A percentile compares a stretch with the other conserved stretches of the same genome.
Evolutionary conservation across 2,113 vertebrate genomes (phyloP).

Genomic region (Xenopus tropicalis): DNA sequence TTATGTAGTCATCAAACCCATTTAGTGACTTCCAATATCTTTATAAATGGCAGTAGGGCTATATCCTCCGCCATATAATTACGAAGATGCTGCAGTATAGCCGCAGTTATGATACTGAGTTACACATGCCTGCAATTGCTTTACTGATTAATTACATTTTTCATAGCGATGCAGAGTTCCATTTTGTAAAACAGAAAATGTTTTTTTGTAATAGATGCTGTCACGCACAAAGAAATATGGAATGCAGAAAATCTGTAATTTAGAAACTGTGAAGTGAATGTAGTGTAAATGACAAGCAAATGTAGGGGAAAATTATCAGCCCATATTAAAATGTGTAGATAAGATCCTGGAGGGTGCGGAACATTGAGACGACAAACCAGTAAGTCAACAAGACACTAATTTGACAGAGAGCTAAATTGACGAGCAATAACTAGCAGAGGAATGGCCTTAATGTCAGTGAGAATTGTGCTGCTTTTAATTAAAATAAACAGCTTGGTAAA

Average conservation of each 20-base stretch:
- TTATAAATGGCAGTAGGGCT: no score
- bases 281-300: constrained; percentile 46
- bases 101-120: not conserved
- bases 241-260: constrained; percentile 43
- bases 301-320: constrained; percentile 44
- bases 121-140: not conserved
- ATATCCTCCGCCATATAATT: no score
- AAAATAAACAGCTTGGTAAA: constrained; percentile 44
- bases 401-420: constrained; percentile 46
- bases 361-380: constrained; percentile 40
- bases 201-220: constrained; percentile 25
- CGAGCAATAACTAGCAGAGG: constrained; percentile 39
- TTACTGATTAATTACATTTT: not conserved
- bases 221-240: constrained; percentile 38
- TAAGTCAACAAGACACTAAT: constrained; percentile 46
- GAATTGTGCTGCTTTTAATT: constrained; percentile 43
- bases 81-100: not conserved
- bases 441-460: constrained; percentile 36
- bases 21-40: no score
- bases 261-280: constrained; percentile 46
- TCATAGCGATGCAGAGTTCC: constrained; percentile 3
- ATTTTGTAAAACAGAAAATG: not conserved
- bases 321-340: constrained; percentile 45
- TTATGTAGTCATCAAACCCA: no score
- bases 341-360: constrained; percentile 42